Base-by-base conservation (phyloP, 2,113 vertebrate species). In the Spermophilus dauricus region DNA sequence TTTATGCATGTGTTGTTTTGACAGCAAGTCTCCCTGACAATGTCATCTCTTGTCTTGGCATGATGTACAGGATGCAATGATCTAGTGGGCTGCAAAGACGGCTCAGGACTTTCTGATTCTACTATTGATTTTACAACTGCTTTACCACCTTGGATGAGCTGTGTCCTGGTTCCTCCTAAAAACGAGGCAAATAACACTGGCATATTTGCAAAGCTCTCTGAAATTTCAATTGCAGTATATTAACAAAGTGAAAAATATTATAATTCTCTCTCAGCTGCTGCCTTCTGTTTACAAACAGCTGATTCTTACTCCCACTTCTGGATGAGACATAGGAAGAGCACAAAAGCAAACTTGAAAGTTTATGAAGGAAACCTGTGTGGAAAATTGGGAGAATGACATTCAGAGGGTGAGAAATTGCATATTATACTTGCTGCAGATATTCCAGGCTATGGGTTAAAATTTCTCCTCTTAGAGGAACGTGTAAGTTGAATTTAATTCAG, bases 261-360 rank as follows among this genome's bases (percentile, higher is more conserved):
- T 77, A 0, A 85, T 96, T 97, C 80, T 86, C 61, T 93, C 78
- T 96, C 95, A 90, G 84, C 96, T 86, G 45, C 90, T 61, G 75
- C 34, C 73, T 98, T 88, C 95, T 91, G 12, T 97, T 97, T 97
- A 94, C 94, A 97, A 96, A 97, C 90, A 97, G 92, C 82, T 63
- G 80, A 80, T 97, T 96, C 75, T 63, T 61, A 73, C 93, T 96
- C 75, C 86, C 45, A 39, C 90, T 96, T 96, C 70, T 97, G 30
- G 85, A 82, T 56, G 87, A 96, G 96, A 95, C 90, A 83, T 28
- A 56, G 37, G 63, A 76, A 73, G 42, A 88, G 30, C 73, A 39
- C 87, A 67, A 58, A 94, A 95, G 95, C 93, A 89, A n/a, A 48
- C 78, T 93, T n/a, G 67, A 1, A 81, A 67, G 10, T 89, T 76